phyloP scores from a whole-genome alignment of 2,797 vertebrate genomes.

The Pempheris klunzingeri region DNA sequence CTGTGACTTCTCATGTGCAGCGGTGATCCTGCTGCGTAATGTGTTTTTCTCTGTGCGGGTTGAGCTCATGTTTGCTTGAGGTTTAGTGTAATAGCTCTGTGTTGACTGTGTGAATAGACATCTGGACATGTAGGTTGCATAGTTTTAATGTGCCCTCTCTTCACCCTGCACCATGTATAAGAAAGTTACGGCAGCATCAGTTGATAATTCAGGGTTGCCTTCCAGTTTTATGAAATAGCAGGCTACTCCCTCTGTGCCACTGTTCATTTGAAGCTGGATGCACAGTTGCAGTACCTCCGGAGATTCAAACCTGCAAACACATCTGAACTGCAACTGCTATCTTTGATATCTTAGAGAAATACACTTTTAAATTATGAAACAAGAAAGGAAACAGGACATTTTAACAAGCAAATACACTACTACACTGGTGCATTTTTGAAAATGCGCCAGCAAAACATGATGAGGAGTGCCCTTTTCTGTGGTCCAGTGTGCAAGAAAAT shows the following conservation, averaged over 20 bases:
- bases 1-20: constrained; percentile 47
- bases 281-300: background rate
- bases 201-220: constrained; percentile 42
- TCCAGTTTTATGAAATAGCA: constrained; percentile 23
- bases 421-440: too few species aligned
- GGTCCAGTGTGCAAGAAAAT: too few species aligned
- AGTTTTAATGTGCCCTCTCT: constrained; percentile 29
- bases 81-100: constrained; percentile 57
- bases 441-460: too few species aligned
- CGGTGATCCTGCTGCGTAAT: constrained; percentile 57
- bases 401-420: background rate
- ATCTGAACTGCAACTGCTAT: background rate
- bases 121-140: constrained; percentile 40
- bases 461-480: too few species aligned
- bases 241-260: constrained; percentile 35
- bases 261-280: constrained; percentile 32
- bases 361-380: background rate
- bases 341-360: background rate
- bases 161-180: background rate
- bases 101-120: constrained; percentile 58
- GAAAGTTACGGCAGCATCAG: constrained; percentile 48
- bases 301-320: constrained; percentile 9
- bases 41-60: constrained; percentile 65
- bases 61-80: constrained; percentile 75
- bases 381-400: background rate